Percentiles rank a stretch among this genome's conserved stretches.
These are phyloP conservation scores for Hemaris fuciformis DNA, from an alignment of 2,888 invertebrate genomes.

Conservation along the genomic window DNA sequence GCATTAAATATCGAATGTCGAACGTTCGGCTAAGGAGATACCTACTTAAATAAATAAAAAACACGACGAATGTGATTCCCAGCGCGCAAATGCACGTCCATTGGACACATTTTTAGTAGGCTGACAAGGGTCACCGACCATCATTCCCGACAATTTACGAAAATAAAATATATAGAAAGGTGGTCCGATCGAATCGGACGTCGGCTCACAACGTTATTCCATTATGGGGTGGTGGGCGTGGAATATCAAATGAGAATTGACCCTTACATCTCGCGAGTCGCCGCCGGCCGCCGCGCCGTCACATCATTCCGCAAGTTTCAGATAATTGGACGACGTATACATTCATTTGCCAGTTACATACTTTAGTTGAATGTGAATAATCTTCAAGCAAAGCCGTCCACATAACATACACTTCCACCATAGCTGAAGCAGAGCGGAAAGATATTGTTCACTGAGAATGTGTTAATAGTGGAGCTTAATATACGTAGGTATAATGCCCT, in stretches of 20 bases:
- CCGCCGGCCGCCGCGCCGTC: constrained; percentile 30
- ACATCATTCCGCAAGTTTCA: constrained; percentile 30
- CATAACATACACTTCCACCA: neutral
- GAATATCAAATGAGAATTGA: constrained; percentile 72
- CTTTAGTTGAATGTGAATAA: neutral
- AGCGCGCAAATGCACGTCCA: constrained; percentile 24
- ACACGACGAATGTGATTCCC: constrained; percentile 4
- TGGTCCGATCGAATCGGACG: constrained; percentile 62
- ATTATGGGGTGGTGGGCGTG: constrained; percentile 60
- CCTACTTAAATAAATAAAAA: neutral
- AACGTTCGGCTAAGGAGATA: neutral
- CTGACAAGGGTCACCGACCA: constrained; percentile 68
- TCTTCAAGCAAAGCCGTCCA: neutral
- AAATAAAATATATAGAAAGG: constrained; percentile 62
- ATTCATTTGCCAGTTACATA: constrained; percentile 14
- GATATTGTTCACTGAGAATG: neutral
- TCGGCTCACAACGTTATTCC: constrained; percentile 74
- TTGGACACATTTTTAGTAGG: constrained; percentile 50
- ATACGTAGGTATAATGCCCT: neutral
- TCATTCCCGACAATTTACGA: constrained; percentile 70
- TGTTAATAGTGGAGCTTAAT: neutral
- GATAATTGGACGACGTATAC: constrained; percentile 43
- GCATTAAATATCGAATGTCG: neutral
- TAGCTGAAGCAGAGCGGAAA: neutral
- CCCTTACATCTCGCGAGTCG: constrained; percentile 58